Evolutionary conservation across 2,797 vertebrate species (phyloP).

Genomic region (Staurois parvus): DNA sequence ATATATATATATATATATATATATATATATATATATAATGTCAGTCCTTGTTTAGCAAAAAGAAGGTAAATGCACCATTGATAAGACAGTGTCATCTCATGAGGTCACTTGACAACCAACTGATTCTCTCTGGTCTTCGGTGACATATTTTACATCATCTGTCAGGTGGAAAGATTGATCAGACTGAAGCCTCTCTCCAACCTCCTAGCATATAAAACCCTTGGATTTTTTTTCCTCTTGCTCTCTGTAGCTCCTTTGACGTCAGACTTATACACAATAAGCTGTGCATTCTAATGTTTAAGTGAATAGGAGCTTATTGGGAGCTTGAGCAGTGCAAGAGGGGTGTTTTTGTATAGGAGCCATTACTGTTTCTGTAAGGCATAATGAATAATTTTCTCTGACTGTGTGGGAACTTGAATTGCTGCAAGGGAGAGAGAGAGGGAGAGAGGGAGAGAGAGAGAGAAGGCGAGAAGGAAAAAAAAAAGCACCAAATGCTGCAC

Average conservation of each 20-base stretch:
- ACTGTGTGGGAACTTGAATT: slow-evolving; percentile 61
- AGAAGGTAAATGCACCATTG: not conserved
- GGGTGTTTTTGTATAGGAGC: slow-evolving; percentile 50
- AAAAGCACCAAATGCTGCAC: slow-evolving; percentile 56
- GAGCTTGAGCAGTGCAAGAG: slow-evolving; percentile 39
- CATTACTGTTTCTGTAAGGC: slow-evolving; percentile 56
- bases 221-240: slow-evolving; percentile 27
- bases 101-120: not conserved
- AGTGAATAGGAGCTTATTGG: slow-evolving; percentile 54
- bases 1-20: no score
- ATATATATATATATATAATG: not conserved
- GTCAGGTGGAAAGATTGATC: slow-evolving; percentile 52
- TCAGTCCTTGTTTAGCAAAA: not conserved
- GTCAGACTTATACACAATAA: slow-evolving; percentile 54
- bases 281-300: slow-evolving; percentile 58
- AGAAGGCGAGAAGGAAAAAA: slow-evolving; percentile 6
- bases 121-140: not conserved
- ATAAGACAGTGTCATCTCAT: not conserved
- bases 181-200: slow-evolving; percentile 35
- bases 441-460: not conserved
- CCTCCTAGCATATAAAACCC: slow-evolving; percentile 26
- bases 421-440: slow-evolving; percentile 49
- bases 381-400: slow-evolving; percentile 57
- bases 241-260: slow-evolving; percentile 52
- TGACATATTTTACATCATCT: slow-evolving; percentile 46